Base-by-base conservation (phyloP, 1,140 invertebrate species). In the Drosophila littoralis region DNA sequence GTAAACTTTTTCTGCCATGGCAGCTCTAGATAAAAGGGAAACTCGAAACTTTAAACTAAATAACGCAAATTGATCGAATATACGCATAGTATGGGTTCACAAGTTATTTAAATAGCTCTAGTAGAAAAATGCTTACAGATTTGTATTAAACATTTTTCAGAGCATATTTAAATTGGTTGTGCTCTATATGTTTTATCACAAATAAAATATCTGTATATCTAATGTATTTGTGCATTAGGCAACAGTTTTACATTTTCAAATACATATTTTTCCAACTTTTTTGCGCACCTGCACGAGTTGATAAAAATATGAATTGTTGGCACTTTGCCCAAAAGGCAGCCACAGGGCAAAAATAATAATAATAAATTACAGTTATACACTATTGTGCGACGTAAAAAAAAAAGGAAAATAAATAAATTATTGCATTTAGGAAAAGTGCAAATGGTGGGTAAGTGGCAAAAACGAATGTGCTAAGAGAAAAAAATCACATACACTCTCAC, bases 21-120 rank as follows among this genome's bases (percentile, higher is more conserved):
- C 70, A 73, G 55, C 71, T 45, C 8, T 40, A 75, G 73, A 75
- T 71, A 75, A 71, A 75, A 75, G 67, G 58, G 73, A 71, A 67
- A 65, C 61, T 52, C 35, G 12, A 38, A 75, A 80, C 48, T 81
- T 69, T 58, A 60, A 67, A 71, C 69, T 66, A 63, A 88, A 75
- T 77, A 79, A 81, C 70, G 69, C 75, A 71, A 86, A 85, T 86
- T 86, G 82, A 88, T 86, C 76, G 83, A 82, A 82, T 77, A 79
- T 28, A 58, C 32, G 35, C 54, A 60, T 33, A 61, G 45, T 51
- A 70, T 78, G 59, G 63, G 13, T 17, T 13, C 3, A 40, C 6
- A 45, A 43, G n/a, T 12, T 10, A 70, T 58, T 69, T 63, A 68
- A 67, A 59, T 32, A 12, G n/a, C 13, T 38, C 8, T 22, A 72